phyloP scores from a whole-genome alignment of 2,113 vertebrate genomes.

The Synodontis membranacea region DNA sequence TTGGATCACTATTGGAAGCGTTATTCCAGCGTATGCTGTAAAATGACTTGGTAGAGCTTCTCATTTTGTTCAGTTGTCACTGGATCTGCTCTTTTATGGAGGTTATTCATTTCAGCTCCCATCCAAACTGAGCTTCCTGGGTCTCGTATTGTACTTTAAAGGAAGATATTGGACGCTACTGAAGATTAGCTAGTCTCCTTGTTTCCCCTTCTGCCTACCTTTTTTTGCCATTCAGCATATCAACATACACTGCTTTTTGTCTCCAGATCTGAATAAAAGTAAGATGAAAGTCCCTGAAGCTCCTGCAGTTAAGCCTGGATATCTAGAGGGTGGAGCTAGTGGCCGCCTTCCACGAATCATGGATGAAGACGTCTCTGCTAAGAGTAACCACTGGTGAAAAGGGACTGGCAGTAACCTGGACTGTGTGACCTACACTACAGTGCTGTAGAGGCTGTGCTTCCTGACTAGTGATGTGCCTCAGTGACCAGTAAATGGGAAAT shows the following conservation, averaged over 20 bases:
- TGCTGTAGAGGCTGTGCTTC: slow-evolving; percentile 21
- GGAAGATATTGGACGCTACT: neutral
- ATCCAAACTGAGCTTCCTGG: neutral
- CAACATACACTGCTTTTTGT: neutral
- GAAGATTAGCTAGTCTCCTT: neutral
- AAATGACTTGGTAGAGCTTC: neutral
- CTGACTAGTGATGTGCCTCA: slow-evolving; percentile 30
- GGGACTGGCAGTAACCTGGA: neutral
- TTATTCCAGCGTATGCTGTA: neutral
- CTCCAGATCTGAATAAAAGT: slow-evolving; percentile 71
- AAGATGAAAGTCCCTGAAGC: slow-evolving; percentile 69
- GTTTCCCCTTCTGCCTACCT: neutral
- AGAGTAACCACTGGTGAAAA: slow-evolving; percentile 72
- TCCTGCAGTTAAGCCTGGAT: slow-evolving; percentile 67
- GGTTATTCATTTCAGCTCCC: neutral
- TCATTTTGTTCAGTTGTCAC: neutral
- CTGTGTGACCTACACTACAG: slow-evolving; percentile 8
- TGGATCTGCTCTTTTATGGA: neutral
- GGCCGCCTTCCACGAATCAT: slow-evolving; percentile 73
- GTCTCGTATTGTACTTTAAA: neutral
- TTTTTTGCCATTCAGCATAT: no score
- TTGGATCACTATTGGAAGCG: neutral
- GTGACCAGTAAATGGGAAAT: slow-evolving; percentile 38
- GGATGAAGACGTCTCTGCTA: slow-evolving; percentile 65
- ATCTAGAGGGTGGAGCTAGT: slow-evolving; percentile 77